Percentiles rank a stretch among this genome's conserved stretches.
Evolutionary conservation across 2,888 invertebrate genomes (phyloP).

Genomic region (Boloria euphrosyne): DNA sequence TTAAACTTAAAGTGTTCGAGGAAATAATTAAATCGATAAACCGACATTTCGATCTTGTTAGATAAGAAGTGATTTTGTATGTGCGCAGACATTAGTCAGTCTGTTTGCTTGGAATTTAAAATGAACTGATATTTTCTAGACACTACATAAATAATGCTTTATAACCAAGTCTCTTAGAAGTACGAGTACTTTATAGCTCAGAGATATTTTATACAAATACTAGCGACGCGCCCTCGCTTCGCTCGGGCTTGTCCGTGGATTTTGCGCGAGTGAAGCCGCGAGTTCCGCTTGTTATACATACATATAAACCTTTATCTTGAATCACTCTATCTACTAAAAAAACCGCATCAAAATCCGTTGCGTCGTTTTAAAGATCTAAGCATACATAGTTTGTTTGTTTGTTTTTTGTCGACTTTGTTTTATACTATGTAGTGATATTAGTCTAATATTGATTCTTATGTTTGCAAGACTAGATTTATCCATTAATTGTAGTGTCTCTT

Average conservation of each 20-base stretch:
- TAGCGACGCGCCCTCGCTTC: no score
- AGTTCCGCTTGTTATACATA: no score
- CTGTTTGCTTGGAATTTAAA: not conserved
- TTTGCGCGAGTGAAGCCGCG: no score
- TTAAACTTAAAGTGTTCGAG: constrained; percentile 21
- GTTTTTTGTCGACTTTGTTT: no score
- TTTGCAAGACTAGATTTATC: constrained; percentile 6
- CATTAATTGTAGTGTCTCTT: constrained; percentile 18
- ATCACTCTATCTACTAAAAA: no score
- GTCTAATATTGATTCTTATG: constrained; percentile 6
- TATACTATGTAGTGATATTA: no score
- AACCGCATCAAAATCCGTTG: no score
- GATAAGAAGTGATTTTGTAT: constrained; percentile 2
- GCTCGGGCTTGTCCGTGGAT: no score
- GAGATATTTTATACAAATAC: not conserved
- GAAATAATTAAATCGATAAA: constrained; percentile 21
- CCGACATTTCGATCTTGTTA: not conserved
- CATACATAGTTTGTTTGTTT: no score
- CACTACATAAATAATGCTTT: not conserved
- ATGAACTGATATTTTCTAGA: no score
- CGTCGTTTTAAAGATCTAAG: no score
- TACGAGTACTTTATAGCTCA: not conserved
- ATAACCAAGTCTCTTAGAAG: not conserved
- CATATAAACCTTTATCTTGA: no score
- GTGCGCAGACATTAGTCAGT: constrained; percentile 7